Evolutionary conservation across 2,797 vertebrate genomes (phyloP), one percentile per base, ranked within the genome.

Genomic region (Carapus acus): DNA sequence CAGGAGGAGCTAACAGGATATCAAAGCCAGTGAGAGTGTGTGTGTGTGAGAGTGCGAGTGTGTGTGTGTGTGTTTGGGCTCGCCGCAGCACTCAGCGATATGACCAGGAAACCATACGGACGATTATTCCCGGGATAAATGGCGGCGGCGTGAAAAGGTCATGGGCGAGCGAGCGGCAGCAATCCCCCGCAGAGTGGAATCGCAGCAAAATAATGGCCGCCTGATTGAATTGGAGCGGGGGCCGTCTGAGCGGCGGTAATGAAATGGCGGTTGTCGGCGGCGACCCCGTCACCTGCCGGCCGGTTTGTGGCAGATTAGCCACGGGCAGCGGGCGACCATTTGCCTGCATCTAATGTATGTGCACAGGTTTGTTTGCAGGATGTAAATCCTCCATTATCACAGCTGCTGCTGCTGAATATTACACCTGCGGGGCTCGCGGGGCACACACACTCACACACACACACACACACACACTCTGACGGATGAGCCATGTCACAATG

Each of bases 261-360:
- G 85, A 88, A 87, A 88, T 88, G 87, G 85, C 75, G 81, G 76
- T 80, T 83, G 78, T 84, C 82, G 77, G 82, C 80, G 24, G 9
- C 33, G 60, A 80, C 78, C 82, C 70, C 49, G 64, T 77, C 74
- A 78, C 78, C 80, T 56, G 71, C 29, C 19, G 4, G 54, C 16
- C 16, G 9, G 51, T 75, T 73, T 75, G 77, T 79, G 71, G 75
- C 77, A 76, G 83, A 85, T 87, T 84, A 86, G 61, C 68, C 73
- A 55, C 62, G 56, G 61, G 43, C 56, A 38, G 73, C 73, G 62
- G 78, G 77, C 62, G 81, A 85, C 74, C 78, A 85, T 85, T 84
- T 85, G 80, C 81, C 76, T 83, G 81, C 68, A 69, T 79, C 73
- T 72, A 73, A 81, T 80, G 76, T 70, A 79, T 71, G 78, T 69